A percentile compares a stretch with the other conserved stretches of the same genome.
Conservation (phyloP, 2,113 vertebrate genomes). For the Callaeas wilsoni region DNA sequence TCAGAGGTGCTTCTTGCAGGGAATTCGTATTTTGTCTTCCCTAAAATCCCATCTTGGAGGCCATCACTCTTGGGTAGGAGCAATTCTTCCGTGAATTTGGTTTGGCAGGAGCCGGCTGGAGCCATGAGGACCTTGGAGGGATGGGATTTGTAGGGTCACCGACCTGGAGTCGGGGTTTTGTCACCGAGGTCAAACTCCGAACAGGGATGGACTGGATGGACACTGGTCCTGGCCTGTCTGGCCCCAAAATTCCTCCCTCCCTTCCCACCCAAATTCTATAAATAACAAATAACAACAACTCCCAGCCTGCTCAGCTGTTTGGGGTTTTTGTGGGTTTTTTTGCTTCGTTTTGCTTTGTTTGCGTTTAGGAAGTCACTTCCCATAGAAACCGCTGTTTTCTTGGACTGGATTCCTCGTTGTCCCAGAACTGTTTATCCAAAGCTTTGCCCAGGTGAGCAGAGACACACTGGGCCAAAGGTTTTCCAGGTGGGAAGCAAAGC, state of each 20-base stretch:
- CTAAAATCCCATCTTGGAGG: neutral
- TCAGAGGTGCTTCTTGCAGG: neutral
- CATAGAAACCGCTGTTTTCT: neutral
- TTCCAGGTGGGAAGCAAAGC: neutral
- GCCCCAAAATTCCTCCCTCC: neutral
- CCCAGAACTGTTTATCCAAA: neutral
- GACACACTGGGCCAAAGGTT: neutral
- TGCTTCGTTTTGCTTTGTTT: conserved; percentile 19
- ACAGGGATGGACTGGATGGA: neutral
- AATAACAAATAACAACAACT: conserved; percentile 53
- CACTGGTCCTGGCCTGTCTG: neutral
- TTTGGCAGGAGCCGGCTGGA: neutral
- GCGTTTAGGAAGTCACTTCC: conserved; percentile 26
- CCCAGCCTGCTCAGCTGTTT: neutral
- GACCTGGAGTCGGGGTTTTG: neutral
- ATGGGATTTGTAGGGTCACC: neutral
- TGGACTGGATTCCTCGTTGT: neutral
- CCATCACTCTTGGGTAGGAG: neutral
- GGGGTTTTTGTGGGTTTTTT: conserved; percentile 34
- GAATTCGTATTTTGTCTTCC: neutral
- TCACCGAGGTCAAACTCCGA: fast-evolving
- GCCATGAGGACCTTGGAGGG: neutral
- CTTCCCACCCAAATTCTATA: conserved; percentile 50
- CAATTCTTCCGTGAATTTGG: fast-evolving
- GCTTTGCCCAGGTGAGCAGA: neutral